Conservation (phyloP, 2,797 vertebrate species). For the Apogon talboti region DNA sequence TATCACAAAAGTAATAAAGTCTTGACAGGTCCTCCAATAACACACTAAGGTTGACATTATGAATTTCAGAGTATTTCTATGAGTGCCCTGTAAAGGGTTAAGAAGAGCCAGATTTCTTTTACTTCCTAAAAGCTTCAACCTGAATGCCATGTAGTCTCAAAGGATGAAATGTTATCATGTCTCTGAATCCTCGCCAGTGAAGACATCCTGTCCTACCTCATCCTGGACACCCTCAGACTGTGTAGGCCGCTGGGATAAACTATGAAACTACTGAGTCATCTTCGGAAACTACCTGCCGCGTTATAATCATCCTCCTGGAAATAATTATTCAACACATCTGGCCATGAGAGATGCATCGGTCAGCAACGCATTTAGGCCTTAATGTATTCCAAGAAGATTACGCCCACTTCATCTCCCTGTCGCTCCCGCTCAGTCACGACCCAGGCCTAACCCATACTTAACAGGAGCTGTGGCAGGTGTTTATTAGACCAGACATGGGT, state of each 20-base stretch:
- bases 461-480: background rate
- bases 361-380: slow-evolving; percentile 2
- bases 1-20: too few species aligned
- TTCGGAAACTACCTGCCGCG: background rate
- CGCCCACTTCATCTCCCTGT: background rate
- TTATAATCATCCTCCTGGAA: slow-evolving; percentile 26
- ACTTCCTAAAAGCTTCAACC: background rate
- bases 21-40: too few species aligned
- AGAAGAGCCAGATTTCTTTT: background rate
- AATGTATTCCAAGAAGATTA: background rate
- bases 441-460: background rate
- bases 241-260: slow-evolving; percentile 5
- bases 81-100: too few species aligned
- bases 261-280: slow-evolving; percentile 22
- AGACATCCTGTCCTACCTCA: background rate
- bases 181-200: background rate
- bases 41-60: too few species aligned
- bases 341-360: slow-evolving; percentile 19
- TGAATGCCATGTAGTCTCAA: background rate
- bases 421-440: background rate
- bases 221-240: background rate
- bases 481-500: background rate
- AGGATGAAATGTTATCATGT: background rate
- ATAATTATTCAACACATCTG: slow-evolving; percentile 11
- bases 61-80: too few species aligned